A percentile compares a stretch with the other conserved stretches of the same genome.
phyloP scores from a whole-genome alignment of 1,140 invertebrate species.

The Nasonia vitripennis region DNA sequence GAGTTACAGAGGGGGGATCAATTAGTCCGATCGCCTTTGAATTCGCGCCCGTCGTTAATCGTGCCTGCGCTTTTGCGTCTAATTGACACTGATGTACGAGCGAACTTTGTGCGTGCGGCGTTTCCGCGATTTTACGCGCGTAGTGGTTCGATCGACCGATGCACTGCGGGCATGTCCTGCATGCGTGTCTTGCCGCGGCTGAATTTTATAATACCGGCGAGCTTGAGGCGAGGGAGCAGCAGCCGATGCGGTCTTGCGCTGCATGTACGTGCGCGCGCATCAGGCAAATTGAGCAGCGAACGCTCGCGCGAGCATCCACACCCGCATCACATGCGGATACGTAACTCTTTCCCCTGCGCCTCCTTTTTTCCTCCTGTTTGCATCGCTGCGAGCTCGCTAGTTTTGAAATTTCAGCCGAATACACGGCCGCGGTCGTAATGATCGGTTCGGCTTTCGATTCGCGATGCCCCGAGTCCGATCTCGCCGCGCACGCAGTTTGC shows the following conservation, averaged over 20 bases:
- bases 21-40: no score
- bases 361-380: not conserved
- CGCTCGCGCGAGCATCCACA: no score
- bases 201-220: not conserved
- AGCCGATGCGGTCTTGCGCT: not conserved
- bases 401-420: no score
- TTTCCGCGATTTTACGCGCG: not conserved
- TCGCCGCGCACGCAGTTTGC: no score
- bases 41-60: not conserved
- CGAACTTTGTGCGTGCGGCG: no score
- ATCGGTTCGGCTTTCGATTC: no score
- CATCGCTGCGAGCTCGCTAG: no score
- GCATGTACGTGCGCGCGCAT: not conserved
- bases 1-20: no score
- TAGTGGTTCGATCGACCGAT: not conserved
- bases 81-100: not conserved
- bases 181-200: not conserved
- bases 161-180: not conserved
- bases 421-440: no score
- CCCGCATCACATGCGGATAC: not conserved
- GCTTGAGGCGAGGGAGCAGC: no score
- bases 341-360: not conserved
- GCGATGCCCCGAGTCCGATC: no score
- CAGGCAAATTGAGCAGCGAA: not conserved
- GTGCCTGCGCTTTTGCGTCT: not conserved